Evolutionary conservation across 2,113 vertebrate species (phyloP).

Genomic region (Phoenicopterus ruber): DNA sequence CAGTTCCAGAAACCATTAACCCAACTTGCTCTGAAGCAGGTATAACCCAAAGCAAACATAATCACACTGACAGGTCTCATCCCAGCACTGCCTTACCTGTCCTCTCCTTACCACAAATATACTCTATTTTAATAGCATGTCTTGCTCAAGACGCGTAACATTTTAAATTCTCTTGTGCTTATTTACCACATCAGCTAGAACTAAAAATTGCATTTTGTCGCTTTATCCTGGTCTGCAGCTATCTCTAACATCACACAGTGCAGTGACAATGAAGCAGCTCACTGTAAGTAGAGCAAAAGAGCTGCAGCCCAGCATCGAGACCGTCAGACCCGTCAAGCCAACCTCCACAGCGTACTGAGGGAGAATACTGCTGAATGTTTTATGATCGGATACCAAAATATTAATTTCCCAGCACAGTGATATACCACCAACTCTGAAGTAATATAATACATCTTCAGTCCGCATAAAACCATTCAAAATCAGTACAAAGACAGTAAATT

Average conservation of each 20-base stretch:
- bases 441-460: neutral
- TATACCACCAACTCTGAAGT: neutral
- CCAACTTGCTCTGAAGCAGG: neutral
- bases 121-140: neutral
- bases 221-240: neutral
- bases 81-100: neutral
- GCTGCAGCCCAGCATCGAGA: neutral
- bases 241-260: neutral
- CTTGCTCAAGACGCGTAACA: neutral
- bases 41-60: neutral
- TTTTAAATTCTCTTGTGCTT: neutral
- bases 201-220: neutral
- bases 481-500: slow-evolving; percentile 24
- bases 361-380: neutral
- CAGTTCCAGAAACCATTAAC: neutral
- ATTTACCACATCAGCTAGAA: neutral
- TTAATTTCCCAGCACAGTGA: neutral
- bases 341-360: fast-evolving
- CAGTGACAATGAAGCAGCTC: neutral
- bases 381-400: neutral
- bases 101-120: neutral
- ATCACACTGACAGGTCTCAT: neutral
- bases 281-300: neutral
- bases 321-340: neutral
- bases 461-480: neutral